Evolutionary conservation across 2,113 vertebrate species (phyloP), one percentile per base, ranked within the genome.

Genomic region (Labeo rohita): DNA sequence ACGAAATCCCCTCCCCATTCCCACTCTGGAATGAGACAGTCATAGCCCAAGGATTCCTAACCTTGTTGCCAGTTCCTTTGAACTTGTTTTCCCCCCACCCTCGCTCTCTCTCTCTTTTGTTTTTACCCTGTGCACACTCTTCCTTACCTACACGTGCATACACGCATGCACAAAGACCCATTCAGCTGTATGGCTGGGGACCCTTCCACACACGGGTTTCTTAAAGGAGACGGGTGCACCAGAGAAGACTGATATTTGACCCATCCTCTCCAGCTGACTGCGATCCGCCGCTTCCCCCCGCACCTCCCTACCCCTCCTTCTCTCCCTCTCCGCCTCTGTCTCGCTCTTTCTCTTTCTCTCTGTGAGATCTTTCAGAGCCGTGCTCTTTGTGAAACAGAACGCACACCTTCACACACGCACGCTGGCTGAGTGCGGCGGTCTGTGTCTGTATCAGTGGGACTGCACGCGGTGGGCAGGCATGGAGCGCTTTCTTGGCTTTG

Each of bases 401-500:
- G 10, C 88, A 78, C 85, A 84, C 85, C 36, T 61, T 87, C 86
- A 84, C 85, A 88, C 89, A 86, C 86, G 75, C 90, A 86, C 89
- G 77, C 86, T 78, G 80, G 43, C 87, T 50, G 70, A 85, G 70
- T 49, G 66, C 72, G 72, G 84, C 12, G 16, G 74, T 75, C 70
- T 86, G 85, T 61, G 79, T 52, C 79, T 65, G 80, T 65, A 84
- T 85, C 76, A 66, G 86, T 84, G 86, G 90, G 88, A 91, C 93
- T 90, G 91, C 90, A 43, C 88, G 49, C 85, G 50, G 87, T 84
- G 59, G 68, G 88, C 88, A 12, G 87, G 89, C 85, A 98, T 99
- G 98, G 98, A 99, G 80, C 96, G 97, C 90, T 98, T 99, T 93
- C 91, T 97, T 93, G 96, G 97, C 87, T 97, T 99, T 75, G 96